A percentile compares a stretch with the other conserved stretches of the same genome.
Evolutionary conservation across 1,140 invertebrate genomes (phyloP).

Genomic region (Medauroidea extradentata): DNA sequence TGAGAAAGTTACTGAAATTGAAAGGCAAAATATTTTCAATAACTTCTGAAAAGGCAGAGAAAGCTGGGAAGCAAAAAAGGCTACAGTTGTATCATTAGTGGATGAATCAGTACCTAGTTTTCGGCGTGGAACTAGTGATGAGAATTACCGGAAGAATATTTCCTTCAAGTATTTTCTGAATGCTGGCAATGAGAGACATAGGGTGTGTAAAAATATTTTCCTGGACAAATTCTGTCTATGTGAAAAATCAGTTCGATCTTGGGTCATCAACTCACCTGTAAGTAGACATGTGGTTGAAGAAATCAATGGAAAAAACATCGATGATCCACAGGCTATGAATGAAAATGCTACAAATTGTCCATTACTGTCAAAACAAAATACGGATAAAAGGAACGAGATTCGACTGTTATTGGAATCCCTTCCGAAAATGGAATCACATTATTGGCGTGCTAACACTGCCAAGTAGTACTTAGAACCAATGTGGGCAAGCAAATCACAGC

Average conservation of each 20-base stretch:
- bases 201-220: slow-evolving; percentile 14
- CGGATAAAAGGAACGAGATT: slow-evolving; percentile 5
- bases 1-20: slow-evolving; percentile 9
- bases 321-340: neutral
- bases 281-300: neutral
- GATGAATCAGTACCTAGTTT: slow-evolving; percentile 13
- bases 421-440: slow-evolving; percentile 1
- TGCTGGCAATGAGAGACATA: slow-evolving; percentile 6
- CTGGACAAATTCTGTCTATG: slow-evolving; percentile 10
- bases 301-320: neutral
- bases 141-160: slow-evolving; percentile 11
- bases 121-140: slow-evolving; percentile 7
- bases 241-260: slow-evolving; percentile 14
- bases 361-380: neutral
- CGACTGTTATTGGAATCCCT: neutral
- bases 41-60: slow-evolving; percentile 14
- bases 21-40: slow-evolving; percentile 11
- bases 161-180: slow-evolving; percentile 12
- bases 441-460: slow-evolving; percentile 1
- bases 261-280: slow-evolving; percentile 2
- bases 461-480: slow-evolving; percentile 7
- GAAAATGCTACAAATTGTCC: neutral
- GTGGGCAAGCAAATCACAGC: slow-evolving; percentile 10
- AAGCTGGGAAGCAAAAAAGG: slow-evolving; percentile 12
- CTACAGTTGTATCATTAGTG: slow-evolving; percentile 11